phyloP scores from a whole-genome alignment of 2,888 invertebrate genomes.

The Hetaerina titia region DNA sequence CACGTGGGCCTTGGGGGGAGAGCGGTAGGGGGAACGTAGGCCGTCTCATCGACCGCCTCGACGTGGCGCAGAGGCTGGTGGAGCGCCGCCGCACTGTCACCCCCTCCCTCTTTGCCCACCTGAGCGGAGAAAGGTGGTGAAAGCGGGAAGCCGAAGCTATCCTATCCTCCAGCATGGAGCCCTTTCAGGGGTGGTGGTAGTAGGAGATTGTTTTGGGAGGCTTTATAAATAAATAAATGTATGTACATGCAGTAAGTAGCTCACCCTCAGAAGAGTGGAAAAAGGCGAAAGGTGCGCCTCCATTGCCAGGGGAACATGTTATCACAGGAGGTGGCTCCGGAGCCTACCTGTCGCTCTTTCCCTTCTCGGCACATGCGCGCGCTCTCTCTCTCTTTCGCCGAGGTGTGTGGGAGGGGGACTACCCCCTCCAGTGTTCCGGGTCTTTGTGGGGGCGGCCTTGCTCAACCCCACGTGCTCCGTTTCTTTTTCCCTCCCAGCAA shows the following conservation, averaged over 20 bases:
- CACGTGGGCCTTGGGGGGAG: background rate
- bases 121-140: background rate
- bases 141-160: background rate
- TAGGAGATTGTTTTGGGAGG: background rate
- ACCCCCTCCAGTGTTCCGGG: background rate
- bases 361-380: background rate
- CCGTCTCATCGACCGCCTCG: background rate
- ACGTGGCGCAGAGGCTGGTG: background rate
- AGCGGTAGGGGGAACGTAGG: background rate
- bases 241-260: slow-evolving; percentile 5
- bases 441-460: no score
- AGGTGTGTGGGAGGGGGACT: background rate
- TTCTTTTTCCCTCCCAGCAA: no score
- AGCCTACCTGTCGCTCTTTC: slow-evolving; percentile 3
- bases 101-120: background rate
- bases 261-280: slow-evolving; percentile 62
- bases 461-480: no score
- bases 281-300: slow-evolving; percentile 65
- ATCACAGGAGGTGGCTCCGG: slow-evolving; percentile 16
- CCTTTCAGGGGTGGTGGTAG: background rate
- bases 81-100: background rate
- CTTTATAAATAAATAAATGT: slow-evolving; percentile 1
- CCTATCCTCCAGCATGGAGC: background rate
- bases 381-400: background rate
- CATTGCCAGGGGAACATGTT: slow-evolving; percentile 9